Conservation (phyloP, 2,888 invertebrate genomes). For the Auanema sp. region DNA sequence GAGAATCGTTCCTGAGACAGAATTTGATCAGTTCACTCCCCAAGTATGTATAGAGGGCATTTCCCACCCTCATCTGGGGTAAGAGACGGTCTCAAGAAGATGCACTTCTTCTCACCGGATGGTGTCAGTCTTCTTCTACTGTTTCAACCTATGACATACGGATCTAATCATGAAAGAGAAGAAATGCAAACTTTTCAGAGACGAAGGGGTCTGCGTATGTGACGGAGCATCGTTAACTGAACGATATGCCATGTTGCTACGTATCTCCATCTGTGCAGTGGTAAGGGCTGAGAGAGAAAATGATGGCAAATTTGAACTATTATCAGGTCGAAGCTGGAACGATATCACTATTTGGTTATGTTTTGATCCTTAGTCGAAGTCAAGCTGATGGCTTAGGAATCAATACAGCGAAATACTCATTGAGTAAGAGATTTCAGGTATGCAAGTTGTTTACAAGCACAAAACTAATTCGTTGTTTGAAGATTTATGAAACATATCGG, state of each 20-base stretch:
- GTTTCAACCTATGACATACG: too few relatives aligned
- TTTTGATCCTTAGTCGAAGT: slow-evolving; percentile 25
- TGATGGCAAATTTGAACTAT: neutral
- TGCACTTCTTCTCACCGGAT: too few relatives aligned
- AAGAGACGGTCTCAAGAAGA: too few relatives aligned
- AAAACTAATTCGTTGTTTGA: too few relatives aligned
- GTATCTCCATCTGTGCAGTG: slow-evolving; percentile 26
- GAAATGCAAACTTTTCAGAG: slow-evolving; percentile 15
- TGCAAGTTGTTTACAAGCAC: neutral
- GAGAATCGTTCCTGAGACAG: too few relatives aligned
- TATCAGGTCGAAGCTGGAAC: slow-evolving; percentile 26
- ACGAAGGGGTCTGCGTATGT: slow-evolving; percentile 28
- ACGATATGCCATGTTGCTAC: slow-evolving; percentile 23
- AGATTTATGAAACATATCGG: slow-evolving; percentile 36
- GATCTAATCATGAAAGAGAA: too few relatives aligned
- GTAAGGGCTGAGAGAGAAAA: neutral
- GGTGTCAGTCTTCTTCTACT: too few relatives aligned
- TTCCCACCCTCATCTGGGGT: too few relatives aligned
- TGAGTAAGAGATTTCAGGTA: slow-evolving; percentile 32
- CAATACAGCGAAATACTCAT: slow-evolving; percentile 34
- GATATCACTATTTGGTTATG: slow-evolving; percentile 32
- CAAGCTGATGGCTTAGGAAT: slow-evolving; percentile 31
- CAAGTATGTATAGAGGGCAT: too few relatives aligned
- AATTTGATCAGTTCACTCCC: too few relatives aligned
- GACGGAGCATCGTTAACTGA: slow-evolving; percentile 34